Evolutionary conservation across 2,888 invertebrate genomes (phyloP).

Genomic region (Psylliodes chrysocephalus): DNA sequence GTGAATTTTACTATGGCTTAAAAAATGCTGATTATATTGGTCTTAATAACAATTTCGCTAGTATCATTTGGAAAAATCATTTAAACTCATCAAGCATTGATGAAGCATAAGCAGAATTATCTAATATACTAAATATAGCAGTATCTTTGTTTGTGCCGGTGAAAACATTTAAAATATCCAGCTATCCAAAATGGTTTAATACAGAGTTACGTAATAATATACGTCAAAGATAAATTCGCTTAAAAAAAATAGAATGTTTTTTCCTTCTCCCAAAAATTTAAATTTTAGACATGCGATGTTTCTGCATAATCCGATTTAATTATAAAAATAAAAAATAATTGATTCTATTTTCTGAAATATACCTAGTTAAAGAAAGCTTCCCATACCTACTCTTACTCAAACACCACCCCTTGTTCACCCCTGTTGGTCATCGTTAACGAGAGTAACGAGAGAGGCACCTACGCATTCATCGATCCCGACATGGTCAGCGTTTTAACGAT

Average conservation of each 20-base stretch:
- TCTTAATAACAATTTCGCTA: neutral
- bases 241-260: too few species aligned
- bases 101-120: neutral
- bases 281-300: too few species aligned
- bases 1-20: conserved; percentile 14
- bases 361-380: neutral
- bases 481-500: conserved; percentile 44
- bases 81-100: neutral
- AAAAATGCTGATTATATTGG: conserved; percentile 5
- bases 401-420: conserved; percentile 15
- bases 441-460: conserved; percentile 33
- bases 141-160: neutral
- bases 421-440: conserved; percentile 34
- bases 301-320: too few species aligned
- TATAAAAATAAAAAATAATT: too few species aligned
- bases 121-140: neutral
- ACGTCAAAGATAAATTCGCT: too few species aligned
- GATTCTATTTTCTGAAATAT: too few species aligned
- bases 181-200: conserved; percentile 1
- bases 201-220: neutral
- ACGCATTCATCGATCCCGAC: conserved; percentile 44
- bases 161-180: neutral
- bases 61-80: conserved; percentile 7
- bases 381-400: neutral
- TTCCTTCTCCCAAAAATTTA: too few species aligned